Evolutionary conservation across 2,888 invertebrate species (phyloP).

Genomic region (Heterodera filipjevi): DNA sequence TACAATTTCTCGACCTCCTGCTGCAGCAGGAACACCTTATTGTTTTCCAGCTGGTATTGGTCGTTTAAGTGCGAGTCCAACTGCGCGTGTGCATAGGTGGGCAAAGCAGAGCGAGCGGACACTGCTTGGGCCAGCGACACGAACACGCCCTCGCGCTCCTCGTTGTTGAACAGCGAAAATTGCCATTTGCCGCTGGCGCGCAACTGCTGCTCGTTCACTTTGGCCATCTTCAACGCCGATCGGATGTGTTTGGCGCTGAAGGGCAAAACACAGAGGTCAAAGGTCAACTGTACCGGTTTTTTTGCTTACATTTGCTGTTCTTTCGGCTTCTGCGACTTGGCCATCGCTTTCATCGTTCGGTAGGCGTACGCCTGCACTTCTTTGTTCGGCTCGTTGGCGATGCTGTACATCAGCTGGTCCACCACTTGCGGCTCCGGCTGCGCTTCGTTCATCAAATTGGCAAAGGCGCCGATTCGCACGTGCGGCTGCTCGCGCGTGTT

Average conservation of each 20-base stretch:
- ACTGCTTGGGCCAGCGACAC: conserved; percentile 49
- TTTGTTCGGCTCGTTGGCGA: conserved; percentile 38
- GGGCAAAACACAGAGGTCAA: not conserved
- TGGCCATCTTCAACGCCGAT: conserved; percentile 37
- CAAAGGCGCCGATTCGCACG: conserved; percentile 44
- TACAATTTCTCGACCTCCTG: conserved; percentile 44
- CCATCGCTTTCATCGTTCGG: conserved; percentile 39
- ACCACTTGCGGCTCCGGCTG: conserved; percentile 42
- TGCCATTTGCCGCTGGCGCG: conserved; percentile 37
- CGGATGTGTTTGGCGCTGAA: conserved; percentile 39
- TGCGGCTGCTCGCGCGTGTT: conserved; percentile 42
- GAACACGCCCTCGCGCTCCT: conserved; percentile 44
- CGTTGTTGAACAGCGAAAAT: conserved; percentile 43
- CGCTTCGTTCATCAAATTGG: conserved; percentile 41
- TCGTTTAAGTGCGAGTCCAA: conserved; percentile 35
- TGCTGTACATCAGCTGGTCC: conserved; percentile 44
- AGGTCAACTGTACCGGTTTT: too few species aligned
- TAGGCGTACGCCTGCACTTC: conserved; percentile 45
- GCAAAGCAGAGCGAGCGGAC: conserved; percentile 40
- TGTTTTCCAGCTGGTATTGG: conserved; percentile 31
- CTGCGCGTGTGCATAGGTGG: conserved; percentile 18
- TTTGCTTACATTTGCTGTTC: conserved; percentile 38
- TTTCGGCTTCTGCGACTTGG: conserved; percentile 40
- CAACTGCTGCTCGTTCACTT: conserved; percentile 30
- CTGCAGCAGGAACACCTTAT: conserved; percentile 46